Evolutionary conservation across 1,140 invertebrate genomes (phyloP).

Genomic region (Ectropis grisescens): DNA sequence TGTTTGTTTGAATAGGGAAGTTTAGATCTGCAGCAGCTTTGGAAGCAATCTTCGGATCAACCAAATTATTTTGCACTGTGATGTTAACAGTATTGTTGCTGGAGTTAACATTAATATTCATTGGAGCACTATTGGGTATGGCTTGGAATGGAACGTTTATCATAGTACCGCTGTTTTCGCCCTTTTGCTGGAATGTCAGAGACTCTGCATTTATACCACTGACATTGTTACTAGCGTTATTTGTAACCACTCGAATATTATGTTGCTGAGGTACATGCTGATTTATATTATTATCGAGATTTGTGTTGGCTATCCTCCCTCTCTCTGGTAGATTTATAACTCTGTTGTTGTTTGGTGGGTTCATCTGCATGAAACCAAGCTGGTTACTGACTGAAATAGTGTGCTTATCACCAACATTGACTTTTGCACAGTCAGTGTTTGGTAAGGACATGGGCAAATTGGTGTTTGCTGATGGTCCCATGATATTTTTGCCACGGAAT

Average conservation of each 20-base stretch:
- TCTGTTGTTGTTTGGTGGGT: conserved; percentile 53
- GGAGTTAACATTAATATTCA: conserved; percentile 65
- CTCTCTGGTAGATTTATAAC: conserved; percentile 62
- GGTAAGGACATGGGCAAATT: conserved; percentile 38
- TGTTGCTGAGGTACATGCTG: conserved; percentile 57
- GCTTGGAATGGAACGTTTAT: conserved; percentile 64
- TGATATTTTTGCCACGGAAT: conserved; percentile 51
- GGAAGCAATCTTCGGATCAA: conserved; percentile 60
- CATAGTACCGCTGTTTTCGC: conserved; percentile 47
- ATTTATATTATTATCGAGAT: conserved; percentile 42
- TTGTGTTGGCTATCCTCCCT: conserved; percentile 44
- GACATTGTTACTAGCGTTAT: conserved; percentile 44
- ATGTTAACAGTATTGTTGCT: conserved; percentile 65
- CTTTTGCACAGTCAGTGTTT: conserved; percentile 52
- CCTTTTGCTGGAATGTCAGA: conserved; percentile 49
- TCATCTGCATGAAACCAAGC: conserved; percentile 65
- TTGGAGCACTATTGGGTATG: conserved; percentile 60
- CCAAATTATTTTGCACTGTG: conserved; percentile 61
- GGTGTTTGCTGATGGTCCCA: conserved; percentile 30
- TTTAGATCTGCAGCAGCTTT: conserved; percentile 53
- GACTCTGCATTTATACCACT: conserved; percentile 36
- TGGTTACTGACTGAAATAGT: conserved; percentile 57
- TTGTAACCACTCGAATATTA: conserved; percentile 59
- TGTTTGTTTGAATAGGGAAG: conserved; percentile 49
- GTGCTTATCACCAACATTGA: conserved; percentile 50